phyloP scores from a whole-genome alignment of 1,140 invertebrate species.

The Grapholita molesta region DNA sequence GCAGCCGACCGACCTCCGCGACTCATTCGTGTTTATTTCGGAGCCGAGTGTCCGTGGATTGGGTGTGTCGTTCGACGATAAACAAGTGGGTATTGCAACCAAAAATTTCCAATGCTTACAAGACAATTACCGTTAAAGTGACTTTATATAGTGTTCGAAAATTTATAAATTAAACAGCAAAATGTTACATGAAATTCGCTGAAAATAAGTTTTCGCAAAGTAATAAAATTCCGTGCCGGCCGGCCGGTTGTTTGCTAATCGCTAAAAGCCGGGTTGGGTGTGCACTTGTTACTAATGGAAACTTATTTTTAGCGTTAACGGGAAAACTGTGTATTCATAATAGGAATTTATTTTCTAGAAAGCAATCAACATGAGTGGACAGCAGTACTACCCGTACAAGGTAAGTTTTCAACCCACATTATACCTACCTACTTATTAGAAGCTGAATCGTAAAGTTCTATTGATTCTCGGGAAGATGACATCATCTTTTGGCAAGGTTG shows the following conservation, averaged over 20 bases:
- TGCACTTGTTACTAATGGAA: slow-evolving; percentile 35
- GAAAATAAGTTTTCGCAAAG: slow-evolving; percentile 3
- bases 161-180: not conserved
- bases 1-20: slow-evolving; percentile 46
- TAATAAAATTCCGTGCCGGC: slow-evolving; percentile 28
- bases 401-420: slow-evolving; percentile 69
- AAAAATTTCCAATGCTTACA: slow-evolving; percentile 21
- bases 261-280: slow-evolving; percentile 59
- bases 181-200: not conserved
- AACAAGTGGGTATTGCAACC: slow-evolving; percentile 55
- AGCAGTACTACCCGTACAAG: slow-evolving; percentile 78
- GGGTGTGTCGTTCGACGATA: slow-evolving; percentile 53
- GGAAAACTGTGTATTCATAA: slow-evolving; percentile 39
- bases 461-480: slow-evolving; percentile 68
- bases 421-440: slow-evolving; percentile 22
- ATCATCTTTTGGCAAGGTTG: slow-evolving; percentile 69
- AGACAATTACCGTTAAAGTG: not conserved
- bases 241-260: slow-evolving; percentile 50
- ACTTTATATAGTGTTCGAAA: not conserved
- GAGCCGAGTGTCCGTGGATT: slow-evolving; percentile 48
- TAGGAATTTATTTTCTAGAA: slow-evolving; percentile 49
- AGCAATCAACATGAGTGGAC: slow-evolving; percentile 70
- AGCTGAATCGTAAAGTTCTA: slow-evolving; percentile 31
- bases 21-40: slow-evolving; percentile 59
- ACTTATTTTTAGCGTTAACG: slow-evolving; percentile 57